These are phyloP conservation scores for Esperia sulphurella DNA, from an alignment of 2,888 invertebrate species.

Conservation along the genomic window DNA sequence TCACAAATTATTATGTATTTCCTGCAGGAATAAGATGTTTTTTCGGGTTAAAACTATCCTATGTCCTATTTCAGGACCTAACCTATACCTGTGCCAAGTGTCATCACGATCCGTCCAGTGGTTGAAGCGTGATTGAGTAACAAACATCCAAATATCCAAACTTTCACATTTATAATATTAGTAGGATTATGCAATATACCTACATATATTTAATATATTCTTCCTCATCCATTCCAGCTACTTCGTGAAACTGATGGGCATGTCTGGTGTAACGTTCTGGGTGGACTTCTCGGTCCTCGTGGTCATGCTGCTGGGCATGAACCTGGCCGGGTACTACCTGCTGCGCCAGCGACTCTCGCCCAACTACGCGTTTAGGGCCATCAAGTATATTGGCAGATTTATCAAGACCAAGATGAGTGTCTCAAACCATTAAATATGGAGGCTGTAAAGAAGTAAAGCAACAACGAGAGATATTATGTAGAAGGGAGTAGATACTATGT, in stretches of 20 bases:
- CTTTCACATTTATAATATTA: too few relatives aligned
- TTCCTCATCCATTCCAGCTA: conserved; percentile 59
- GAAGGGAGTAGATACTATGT: not conserved
- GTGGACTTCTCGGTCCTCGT: conserved; percentile 82
- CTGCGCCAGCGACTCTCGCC: conserved; percentile 85
- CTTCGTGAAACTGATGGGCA: conserved; percentile 86
- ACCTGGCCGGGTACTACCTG: conserved; percentile 84
- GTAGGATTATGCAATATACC: too few relatives aligned
- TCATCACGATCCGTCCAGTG: too few relatives aligned
- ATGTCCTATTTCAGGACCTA: too few relatives aligned
- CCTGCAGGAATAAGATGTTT: too few relatives aligned
- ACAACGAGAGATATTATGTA: not conserved
- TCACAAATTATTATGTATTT: too few relatives aligned
- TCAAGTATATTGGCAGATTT: conserved; percentile 84
- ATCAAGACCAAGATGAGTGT: conserved; percentile 82
- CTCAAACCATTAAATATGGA: conserved; percentile 24
- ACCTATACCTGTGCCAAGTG: too few relatives aligned
- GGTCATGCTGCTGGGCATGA: conserved; percentile 81
- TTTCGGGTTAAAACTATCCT: too few relatives aligned
- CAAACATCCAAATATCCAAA: too few relatives aligned
- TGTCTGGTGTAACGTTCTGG: conserved; percentile 85
- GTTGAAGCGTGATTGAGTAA: too few relatives aligned
- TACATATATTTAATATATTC: too few relatives aligned
- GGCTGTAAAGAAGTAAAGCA: not conserved
- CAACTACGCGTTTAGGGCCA: conserved; percentile 84